Evolutionary conservation across 2,797 vertebrate genomes (phyloP).

Genomic region (Argentina silus): DNA sequence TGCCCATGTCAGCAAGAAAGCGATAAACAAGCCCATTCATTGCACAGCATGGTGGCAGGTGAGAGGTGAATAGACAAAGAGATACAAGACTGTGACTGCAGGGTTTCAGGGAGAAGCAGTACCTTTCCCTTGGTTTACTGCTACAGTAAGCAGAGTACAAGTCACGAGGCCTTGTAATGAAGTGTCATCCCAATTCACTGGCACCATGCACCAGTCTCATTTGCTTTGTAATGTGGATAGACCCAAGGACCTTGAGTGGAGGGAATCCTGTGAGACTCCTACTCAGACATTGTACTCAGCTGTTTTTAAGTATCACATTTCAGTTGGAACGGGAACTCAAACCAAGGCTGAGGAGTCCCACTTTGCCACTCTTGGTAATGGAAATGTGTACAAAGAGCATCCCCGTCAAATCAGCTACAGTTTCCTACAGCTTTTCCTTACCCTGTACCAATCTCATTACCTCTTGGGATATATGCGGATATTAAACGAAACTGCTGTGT

Average conservation of each 20-base stretch:
- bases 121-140: constrained; percentile 17
- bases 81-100: background rate
- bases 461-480: background rate
- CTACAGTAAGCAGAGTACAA: no score
- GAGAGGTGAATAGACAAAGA: constrained; percentile 19
- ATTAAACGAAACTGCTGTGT: background rate
- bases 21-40: constrained; percentile 41
- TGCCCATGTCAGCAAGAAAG: constrained; percentile 55
- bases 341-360: background rate
- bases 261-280: background rate
- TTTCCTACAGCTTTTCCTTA: no score
- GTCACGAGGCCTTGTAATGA: no score
- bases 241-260: background rate
- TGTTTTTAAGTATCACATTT: background rate
- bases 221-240: background rate
- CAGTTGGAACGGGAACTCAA: background rate
- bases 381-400: background rate
- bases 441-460: background rate
- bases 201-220: background rate
- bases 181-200: background rate
- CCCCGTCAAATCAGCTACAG: background rate
- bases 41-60: constrained; percentile 32
- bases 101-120: background rate
- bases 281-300: background rate
- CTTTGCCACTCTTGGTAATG: background rate